Evolutionary conservation across 2,113 vertebrate species (phyloP), one percentile per base, ranked within the genome.

Genomic region (Odocoileus hemionus): DNA sequence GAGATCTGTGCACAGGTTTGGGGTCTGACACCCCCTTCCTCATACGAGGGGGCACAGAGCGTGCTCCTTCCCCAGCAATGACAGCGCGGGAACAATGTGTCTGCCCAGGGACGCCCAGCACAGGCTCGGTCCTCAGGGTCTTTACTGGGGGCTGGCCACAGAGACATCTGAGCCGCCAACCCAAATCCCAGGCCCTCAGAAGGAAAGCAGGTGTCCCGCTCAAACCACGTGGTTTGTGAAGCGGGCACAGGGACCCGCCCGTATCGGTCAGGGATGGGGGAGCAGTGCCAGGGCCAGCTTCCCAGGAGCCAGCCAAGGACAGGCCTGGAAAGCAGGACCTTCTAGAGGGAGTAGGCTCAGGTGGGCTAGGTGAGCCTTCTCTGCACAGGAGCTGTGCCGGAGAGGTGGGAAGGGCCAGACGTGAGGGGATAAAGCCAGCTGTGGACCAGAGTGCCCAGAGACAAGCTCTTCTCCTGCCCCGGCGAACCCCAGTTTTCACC

Each of bases 41-140:
- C 9, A n/a, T 3, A 3, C 3, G 17, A 86, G 82, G 6, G 4
- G 50, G 30, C 57, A 2, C 47, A 11, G 57, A 26, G 50, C 6
- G 0, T 0, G 3, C 74, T 13, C 57, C 12, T 30, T 58, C 52
- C 14, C 79, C 47, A 33, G 79, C 13, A 1, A 0, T 0, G 11
- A 14, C 12, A 28, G 43, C 10, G 19, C 12, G 2, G 4, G 55
- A 30, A 25, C 5, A 6, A 26, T 4, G 43, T 17, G 55, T 52
- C 52, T 36, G 21, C 28, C 43, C 43, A 6, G 50, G 21, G 23
- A 13, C 0, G 11, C 50, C 55, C 17, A 1, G 13, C 2, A 6
- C 33, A 25, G 83, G 67, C 94, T 67, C 1, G 2, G 9, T 15
- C 13, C 47, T 60, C 36, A 10, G 12, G 39, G n/a, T 14, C 11